phyloP scores from a whole-genome alignment of 2,797 vertebrate species.

The Linurgus olivaceus region DNA sequence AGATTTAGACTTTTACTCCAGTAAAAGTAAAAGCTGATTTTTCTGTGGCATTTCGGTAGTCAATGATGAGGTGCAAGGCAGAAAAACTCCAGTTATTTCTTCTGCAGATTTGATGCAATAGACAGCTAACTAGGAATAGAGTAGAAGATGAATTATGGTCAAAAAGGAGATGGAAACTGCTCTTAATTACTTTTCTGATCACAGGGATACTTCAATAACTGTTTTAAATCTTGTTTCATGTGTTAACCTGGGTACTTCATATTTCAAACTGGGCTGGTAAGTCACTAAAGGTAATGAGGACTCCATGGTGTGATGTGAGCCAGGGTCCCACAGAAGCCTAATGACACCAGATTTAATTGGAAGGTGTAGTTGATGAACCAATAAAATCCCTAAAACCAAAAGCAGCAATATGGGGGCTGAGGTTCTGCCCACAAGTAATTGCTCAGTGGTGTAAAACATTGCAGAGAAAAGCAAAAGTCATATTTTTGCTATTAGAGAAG shows the following conservation, averaged over 20 bases:
- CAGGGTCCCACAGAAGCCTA: background rate
- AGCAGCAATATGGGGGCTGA: conserved; percentile 44
- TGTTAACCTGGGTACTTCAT: background rate
- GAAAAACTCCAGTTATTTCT: background rate
- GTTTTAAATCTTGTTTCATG: background rate
- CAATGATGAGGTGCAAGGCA: background rate
- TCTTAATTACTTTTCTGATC: background rate
- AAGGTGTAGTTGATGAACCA: conserved; percentile 46
- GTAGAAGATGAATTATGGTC: background rate
- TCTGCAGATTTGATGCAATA: background rate
- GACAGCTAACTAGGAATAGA: background rate
- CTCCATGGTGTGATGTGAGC: background rate
- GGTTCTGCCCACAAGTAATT: conserved; percentile 68
- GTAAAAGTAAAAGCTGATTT: background rate
- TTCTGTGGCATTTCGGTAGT: background rate
- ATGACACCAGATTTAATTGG: conserved; percentile 60
- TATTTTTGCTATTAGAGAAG: conserved; percentile 69
- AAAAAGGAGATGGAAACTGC: background rate
- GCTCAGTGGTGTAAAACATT: conserved; percentile 56
- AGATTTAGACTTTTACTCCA: background rate
- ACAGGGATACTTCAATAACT: background rate
- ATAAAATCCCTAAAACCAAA: conserved; percentile 65
- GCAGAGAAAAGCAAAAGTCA: conserved; percentile 54
- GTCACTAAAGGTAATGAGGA: conserved; percentile 4
- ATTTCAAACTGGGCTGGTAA: background rate